Conservation (phyloP, 37 sponge, comb jelly and placozoan genomes). For the Geodia barretti region DNA sequence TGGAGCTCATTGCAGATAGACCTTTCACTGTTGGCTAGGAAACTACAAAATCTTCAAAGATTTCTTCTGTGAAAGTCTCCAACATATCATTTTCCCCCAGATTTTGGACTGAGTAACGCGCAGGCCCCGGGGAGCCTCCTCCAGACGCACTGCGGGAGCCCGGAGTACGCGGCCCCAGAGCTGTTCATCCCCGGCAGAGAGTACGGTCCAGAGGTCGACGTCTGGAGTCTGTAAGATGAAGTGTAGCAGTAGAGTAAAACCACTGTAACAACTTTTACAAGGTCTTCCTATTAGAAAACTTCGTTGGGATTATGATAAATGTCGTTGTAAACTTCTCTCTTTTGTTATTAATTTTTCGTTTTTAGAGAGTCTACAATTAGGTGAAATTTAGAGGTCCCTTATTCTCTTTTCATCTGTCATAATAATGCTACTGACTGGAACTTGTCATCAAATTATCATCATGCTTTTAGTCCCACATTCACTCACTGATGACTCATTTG, state of each 20-base stretch:
- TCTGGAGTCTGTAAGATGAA: conserved; percentile 93
- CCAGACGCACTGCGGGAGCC: conserved; percentile 96
- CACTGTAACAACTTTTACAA: not conserved
- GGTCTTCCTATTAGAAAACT: not conserved
- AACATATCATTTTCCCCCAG: conserved; percentile 26
- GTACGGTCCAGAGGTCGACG: conserved; percentile 97
- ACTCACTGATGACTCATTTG: too few relatives aligned
- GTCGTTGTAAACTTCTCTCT: too few relatives aligned
- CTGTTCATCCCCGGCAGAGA: conserved; percentile 95
- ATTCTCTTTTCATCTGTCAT: too few relatives aligned
- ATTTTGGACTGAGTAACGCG: conserved; percentile 94
- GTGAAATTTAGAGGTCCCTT: too few relatives aligned
- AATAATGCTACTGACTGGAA: too few relatives aligned
- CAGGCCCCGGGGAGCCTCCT: conserved; percentile 85
- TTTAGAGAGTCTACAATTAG: too few relatives aligned
- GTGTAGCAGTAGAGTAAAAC: not conserved
- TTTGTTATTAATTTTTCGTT: too few relatives aligned
- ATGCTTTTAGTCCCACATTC: too few relatives aligned
- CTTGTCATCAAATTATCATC: too few relatives aligned
- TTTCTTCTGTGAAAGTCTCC: conserved; percentile 5
- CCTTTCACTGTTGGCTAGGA: too few relatives aligned
- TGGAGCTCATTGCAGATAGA: too few relatives aligned
- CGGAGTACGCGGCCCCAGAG: conserved; percentile 99
- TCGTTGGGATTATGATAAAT: not conserved
- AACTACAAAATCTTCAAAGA: not conserved